A percentile compares a stretch with the other conserved stretches of the same genome.
phyloP scores from a whole-genome alignment of 92 coral and sea anemone species.

The Epizoanthus ramosus region DNA sequence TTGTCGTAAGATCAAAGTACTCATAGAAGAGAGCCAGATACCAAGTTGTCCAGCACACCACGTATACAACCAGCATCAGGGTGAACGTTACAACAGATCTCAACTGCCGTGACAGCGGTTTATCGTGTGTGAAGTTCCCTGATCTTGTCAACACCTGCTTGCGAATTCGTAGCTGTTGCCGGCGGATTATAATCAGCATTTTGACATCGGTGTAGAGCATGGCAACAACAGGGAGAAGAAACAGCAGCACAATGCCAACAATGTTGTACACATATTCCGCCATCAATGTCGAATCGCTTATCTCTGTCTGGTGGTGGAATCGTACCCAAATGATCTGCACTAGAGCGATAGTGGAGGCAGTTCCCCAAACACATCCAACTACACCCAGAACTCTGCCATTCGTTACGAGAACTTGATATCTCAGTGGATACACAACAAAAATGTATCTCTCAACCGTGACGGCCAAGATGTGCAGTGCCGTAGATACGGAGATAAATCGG shows the following conservation, averaged over 20 bases:
- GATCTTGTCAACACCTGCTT: neutral
- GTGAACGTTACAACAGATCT: neutral
- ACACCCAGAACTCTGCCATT: neutral
- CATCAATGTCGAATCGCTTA: neutral
- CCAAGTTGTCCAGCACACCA: slow-evolving; percentile 1
- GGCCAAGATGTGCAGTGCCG: neutral
- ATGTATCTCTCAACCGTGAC: neutral
- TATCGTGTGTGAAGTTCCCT: neutral
- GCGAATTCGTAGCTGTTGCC: neutral
- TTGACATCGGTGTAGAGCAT: slow-evolving; percentile 4
- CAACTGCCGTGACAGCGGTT: neutral
- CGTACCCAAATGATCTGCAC: neutral
- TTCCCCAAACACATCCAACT: neutral
- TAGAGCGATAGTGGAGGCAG: neutral
- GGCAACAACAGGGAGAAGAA: neutral
- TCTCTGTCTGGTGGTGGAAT: neutral
- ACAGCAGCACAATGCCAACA: neutral
- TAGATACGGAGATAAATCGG: slow-evolving; percentile 1
- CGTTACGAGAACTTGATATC: neutral
- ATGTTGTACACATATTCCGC: slow-evolving; percentile 1
- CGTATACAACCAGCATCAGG: neutral
- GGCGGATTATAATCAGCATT: slow-evolving; percentile 12
- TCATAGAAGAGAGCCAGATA: neutral
- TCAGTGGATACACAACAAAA: neutral
- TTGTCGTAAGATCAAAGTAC: neutral